These are phyloP conservation scores for Papilio glaucus DNA, from an alignment of 1,140 invertebrate species.

Conservation along the genomic window DNA sequence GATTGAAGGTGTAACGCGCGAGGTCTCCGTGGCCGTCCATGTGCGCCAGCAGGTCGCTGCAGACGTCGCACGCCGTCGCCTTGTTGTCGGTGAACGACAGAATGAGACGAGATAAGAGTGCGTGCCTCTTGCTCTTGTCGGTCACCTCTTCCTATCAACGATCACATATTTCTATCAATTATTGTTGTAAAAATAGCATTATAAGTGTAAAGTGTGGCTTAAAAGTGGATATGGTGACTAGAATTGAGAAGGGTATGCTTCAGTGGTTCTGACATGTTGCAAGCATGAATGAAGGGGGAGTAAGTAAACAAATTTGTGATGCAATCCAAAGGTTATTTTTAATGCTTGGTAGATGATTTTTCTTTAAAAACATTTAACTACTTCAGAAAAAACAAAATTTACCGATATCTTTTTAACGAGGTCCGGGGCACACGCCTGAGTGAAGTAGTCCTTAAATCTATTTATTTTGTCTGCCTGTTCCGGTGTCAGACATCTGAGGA, in stretches of 20 bases:
- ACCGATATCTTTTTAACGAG: slow-evolving; percentile 63
- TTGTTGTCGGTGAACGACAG: slow-evolving; percentile 37
- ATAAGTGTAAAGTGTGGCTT: no score
- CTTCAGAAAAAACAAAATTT: slow-evolving; percentile 29
- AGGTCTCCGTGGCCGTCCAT: slow-evolving; percentile 49
- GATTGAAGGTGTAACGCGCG: slow-evolving; percentile 49
- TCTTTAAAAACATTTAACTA: background rate
- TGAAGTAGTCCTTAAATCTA: slow-evolving; percentile 65
- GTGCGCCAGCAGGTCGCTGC: slow-evolving; percentile 44
- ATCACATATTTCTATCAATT: background rate
- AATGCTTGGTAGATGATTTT: background rate
- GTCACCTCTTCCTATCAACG: slow-evolving; percentile 49
- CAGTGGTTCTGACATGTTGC: no score
- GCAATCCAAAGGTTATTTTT: background rate
- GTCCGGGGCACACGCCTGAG: slow-evolving; percentile 51
- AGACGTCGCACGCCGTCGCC: slow-evolving; percentile 51
- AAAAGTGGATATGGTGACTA: no score
- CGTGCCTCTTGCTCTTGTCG: slow-evolving; percentile 29
- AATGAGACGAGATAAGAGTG: slow-evolving; percentile 44
- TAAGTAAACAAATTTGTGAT: no score
- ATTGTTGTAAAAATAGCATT: no score
- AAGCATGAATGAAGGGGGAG: no score
- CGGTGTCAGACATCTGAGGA: slow-evolving; percentile 62
- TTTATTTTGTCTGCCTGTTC: slow-evolving; percentile 63
- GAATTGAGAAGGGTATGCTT: no score